Base-by-base conservation (phyloP, 2,113 vertebrate genomes). In the Aphelocoma coerulescens region DNA sequence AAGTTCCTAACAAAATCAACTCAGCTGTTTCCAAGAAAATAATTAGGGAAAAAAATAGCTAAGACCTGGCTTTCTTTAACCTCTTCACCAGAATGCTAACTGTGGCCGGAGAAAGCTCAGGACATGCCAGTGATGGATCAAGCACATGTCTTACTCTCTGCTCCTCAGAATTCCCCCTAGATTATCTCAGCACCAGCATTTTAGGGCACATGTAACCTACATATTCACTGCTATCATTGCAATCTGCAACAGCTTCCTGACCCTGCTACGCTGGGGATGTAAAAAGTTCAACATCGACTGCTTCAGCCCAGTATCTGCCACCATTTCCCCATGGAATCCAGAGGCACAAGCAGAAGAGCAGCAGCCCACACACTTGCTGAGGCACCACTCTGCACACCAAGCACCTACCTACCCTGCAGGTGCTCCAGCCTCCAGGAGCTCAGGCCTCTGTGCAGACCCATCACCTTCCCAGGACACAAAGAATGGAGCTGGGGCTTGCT, bases 1-100 rank as follows among this genome's bases (percentile, higher is more conserved):
- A 76, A 83, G 86, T 76, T 62, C 68, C 73, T 30, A 39, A 37
- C 73, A 81, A 57, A 89, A 71, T 37, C 86, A 89, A n/a, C 62
- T 85, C 89, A 72, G 79, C 69, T 67, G 21, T 67, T 89, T 46
- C 76, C 55, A 78, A 87, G 33, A 74, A 81, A 89, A 89, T 74
- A 84, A 87, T 81, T 78, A 55, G 37, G 21, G 11, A 0, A 28
- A 77, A 91, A 81, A 17, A 8, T 41, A 39, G 55, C 55, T 76
- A 65, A 68, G 16, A 28, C 24, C 46, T 69, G 46, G 13, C 68
- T 89, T 91, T 52, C 23, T 91, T 49, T n/a, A 89, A 52, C 30
- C 13, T 46, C 10, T 86, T 93, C 59, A 46, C 61, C 57, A 89
- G 55, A 87, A 61, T 4, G 8, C 13, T 48, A 6, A 0, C 35